Base-by-base conservation (phyloP, 2,797 vertebrate genomes). In the Lacerta viridis region DNA sequence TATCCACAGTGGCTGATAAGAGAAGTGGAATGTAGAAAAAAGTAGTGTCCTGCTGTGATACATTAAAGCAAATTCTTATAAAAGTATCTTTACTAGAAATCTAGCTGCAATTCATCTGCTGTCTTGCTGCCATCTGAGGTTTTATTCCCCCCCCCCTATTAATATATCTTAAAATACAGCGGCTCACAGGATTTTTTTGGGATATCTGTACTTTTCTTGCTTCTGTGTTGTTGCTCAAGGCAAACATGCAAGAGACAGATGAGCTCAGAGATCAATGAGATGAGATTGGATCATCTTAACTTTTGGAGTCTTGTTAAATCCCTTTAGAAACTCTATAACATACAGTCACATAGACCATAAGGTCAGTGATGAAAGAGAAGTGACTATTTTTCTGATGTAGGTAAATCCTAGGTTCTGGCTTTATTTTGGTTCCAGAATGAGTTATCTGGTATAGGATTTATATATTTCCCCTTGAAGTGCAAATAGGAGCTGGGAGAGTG, bases 251-350 rank as follows among this genome's bases (percentile, higher is more conserved):
- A 78, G 87, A 93, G 82, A 75, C 84, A 76, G 89, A 93, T 82
- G 85, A 91, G 1, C 77, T 68, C 86, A 87, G 87, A 89, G 91
- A 88, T 89, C 90, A 79, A 41, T 68, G 88, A 1, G 1, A 74
- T 83, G 55, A 18, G 66, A 78, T 72, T 93, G 84, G 87, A 94
- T 84, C 79, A 86, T 87, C 46, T 84, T 79, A 90, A n/a, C 84
- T 92, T 69, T 83, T 5, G 2, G 84, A 91, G 89, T 87, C 9
- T 61, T 87, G 55, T 95, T 80, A 77, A 1, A 0, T 89, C 41
- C 61, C 82, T 93, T 83, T 88, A 75, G 87, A 25, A 92, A 84
- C 64, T 71, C 25, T 9, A 6, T 55, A 87, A 43, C 66, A 27
- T 76, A 50, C 46, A 69, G 17, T 64, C 36, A 36, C 41, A 5